Evolutionary conservation across 2,113 vertebrate genomes (phyloP).

Genomic region (Ammodytes marinus): DNA sequence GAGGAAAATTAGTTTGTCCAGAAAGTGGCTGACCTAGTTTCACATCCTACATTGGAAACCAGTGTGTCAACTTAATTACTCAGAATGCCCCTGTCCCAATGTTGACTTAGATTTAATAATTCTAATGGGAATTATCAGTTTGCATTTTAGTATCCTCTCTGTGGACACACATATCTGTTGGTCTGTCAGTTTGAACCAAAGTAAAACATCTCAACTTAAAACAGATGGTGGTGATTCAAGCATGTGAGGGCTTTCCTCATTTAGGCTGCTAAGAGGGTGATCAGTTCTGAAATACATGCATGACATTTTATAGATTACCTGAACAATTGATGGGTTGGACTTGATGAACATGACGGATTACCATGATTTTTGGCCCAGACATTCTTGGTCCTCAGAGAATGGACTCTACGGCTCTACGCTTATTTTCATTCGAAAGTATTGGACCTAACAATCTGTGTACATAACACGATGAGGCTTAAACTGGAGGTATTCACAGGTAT

Average conservation of each 20-base stretch:
- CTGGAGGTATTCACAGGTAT: no score
- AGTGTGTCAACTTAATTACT: constrained; percentile 65
- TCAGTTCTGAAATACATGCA: constrained; percentile 7
- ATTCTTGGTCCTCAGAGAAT: neutral
- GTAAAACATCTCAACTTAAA: constrained; percentile 21
- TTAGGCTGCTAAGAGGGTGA: neutral
- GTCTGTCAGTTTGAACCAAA: constrained; percentile 3
- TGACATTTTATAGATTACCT: neutral
- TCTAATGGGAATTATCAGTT: constrained; percentile 33
- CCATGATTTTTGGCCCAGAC: neutral
- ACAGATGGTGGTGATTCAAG: neutral
- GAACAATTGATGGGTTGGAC: neutral
- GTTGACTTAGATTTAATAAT: constrained; percentile 38
- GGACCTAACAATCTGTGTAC: neutral
- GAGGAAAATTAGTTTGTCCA: constrained; percentile 35
- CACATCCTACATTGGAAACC: constrained; percentile 49
- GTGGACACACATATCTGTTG: constrained; percentile 7
- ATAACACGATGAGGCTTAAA: neutral
- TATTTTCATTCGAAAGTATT: neutral
- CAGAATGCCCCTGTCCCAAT: constrained; percentile 7
- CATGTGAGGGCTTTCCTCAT: neutral
- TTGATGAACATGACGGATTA: no score
- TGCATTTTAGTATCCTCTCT: constrained; percentile 16
- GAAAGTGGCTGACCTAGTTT: constrained; percentile 63
- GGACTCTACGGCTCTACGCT: neutral